Percentiles rank a stretch among this genome's conserved stretches.
These are phyloP conservation scores for Microctonus hyperodae DNA, from an alignment of 2,888 invertebrate species.

Conservation along the genomic window DNA sequence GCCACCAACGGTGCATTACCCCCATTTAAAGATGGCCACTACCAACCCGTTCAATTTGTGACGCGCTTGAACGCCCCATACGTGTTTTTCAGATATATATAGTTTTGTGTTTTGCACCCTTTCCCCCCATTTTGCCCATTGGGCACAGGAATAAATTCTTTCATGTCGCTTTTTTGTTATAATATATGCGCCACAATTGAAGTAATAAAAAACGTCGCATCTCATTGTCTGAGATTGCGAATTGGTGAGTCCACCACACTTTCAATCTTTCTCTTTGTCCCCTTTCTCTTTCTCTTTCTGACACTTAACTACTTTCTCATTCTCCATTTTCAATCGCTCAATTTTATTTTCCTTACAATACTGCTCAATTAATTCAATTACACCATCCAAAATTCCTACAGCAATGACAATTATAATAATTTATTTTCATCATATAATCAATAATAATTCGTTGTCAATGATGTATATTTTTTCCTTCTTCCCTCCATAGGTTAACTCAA, in stretches of 20 bases:
- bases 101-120: slow-evolving; percentile 40
- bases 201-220: slow-evolving; percentile 26
- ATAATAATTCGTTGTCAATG: not conserved
- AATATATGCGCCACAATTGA: slow-evolving; percentile 33
- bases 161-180: slow-evolving; percentile 39
- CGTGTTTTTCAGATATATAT: slow-evolving; percentile 35
- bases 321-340: slow-evolving; percentile 23
- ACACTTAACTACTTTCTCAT: slow-evolving; percentile 30
- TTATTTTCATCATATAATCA: not conserved
- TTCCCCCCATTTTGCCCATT: slow-evolving; percentile 29
- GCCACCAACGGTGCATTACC: not conserved
- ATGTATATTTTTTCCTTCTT: not conserved
- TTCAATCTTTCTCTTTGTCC: slow-evolving; percentile 37
- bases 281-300: slow-evolving; percentile 39
- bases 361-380: not conserved
- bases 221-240: slow-evolving; percentile 31
- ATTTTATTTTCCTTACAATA: not conserved
- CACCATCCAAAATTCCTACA: too few species aligned
- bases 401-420: not conserved
- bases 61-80: slow-evolving; percentile 40
- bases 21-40: slow-evolving; percentile 38
- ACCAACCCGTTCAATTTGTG: slow-evolving; percentile 38
- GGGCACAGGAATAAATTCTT: slow-evolving; percentile 35
- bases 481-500: slow-evolving; percentile 7
- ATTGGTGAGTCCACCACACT: slow-evolving; percentile 36